Evolutionary conservation across 2,888 invertebrate species (phyloP).

Genomic region (Latrodectus elegans): DNA sequence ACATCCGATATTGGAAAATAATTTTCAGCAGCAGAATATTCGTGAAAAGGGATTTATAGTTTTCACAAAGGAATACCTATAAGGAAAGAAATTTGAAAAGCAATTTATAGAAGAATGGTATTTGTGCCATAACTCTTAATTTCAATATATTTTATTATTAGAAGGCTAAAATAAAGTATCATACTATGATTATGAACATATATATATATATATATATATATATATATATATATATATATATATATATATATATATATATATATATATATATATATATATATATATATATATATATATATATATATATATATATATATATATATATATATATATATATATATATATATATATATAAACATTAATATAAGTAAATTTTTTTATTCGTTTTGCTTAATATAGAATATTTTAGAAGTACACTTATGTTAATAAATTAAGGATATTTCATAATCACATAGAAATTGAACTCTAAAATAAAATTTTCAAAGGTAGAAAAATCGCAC

Average conservation of each 20-base stretch:
- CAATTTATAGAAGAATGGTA: slow-evolving; percentile 33
- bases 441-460: too few species aligned
- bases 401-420: too few species aligned
- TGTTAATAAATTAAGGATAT: too few species aligned
- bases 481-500: too few species aligned
- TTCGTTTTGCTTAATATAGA: too few species aligned
- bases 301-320: slow-evolving; percentile 1
- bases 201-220: too few species aligned
- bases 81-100: slow-evolving; percentile 33
- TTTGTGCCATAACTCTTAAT: neutral
- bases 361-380: too few species aligned
- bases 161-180: too few species aligned
- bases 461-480: too few species aligned
- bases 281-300: neutral
- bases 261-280: slow-evolving; percentile 1
- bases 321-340: slow-evolving; percentile 1
- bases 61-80: neutral
- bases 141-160: too few species aligned
- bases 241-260: neutral
- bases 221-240: too few species aligned
- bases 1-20: slow-evolving; percentile 46
- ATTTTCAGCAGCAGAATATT: slow-evolving; percentile 31
- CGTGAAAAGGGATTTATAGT: slow-evolving; percentile 25
- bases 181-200: too few species aligned
- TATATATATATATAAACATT: slow-evolving; percentile 1